These are phyloP conservation scores for Rhinoptilus africanus DNA, from an alignment of 2,113 vertebrate species.

Conservation along the genomic window DNA sequence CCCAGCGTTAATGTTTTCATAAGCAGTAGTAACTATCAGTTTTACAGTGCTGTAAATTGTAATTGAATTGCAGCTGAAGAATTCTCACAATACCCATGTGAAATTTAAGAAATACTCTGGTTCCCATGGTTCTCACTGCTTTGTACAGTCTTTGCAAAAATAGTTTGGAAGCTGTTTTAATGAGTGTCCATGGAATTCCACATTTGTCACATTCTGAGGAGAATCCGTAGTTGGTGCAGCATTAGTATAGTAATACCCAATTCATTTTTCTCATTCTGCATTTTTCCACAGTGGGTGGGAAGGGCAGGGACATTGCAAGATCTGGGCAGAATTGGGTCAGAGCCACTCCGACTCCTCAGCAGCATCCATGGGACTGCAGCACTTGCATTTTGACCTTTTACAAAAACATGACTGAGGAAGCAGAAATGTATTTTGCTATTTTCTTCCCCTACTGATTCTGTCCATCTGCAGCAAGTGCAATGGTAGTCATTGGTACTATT, in stretches of 20 bases:
- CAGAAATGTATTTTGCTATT: neutral
- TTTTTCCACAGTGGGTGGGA: neutral
- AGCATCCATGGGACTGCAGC: neutral
- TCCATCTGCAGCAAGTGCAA: neutral
- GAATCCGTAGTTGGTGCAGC: neutral
- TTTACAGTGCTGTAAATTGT: neutral
- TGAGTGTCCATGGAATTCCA: neutral
- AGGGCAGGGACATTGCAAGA: neutral
- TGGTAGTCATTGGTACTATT: neutral
- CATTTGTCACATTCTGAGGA: neutral
- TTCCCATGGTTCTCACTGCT: neutral
- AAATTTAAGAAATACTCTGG: neutral
- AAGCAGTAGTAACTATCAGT: neutral
- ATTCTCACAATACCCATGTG: neutral
- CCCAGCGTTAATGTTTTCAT: neutral
- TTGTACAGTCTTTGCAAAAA: neutral
- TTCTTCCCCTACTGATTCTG: neutral
- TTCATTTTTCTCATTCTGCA: neutral
- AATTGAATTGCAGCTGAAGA: neutral
- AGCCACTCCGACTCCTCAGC: neutral
- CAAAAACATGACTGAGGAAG: neutral
- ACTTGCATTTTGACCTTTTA: neutral
- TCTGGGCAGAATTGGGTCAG: neutral
- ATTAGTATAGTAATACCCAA: neutral
- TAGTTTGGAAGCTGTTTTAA: neutral